Base-by-base conservation (phyloP, 2,113 vertebrate species). In the Corapipo altera region DNA sequence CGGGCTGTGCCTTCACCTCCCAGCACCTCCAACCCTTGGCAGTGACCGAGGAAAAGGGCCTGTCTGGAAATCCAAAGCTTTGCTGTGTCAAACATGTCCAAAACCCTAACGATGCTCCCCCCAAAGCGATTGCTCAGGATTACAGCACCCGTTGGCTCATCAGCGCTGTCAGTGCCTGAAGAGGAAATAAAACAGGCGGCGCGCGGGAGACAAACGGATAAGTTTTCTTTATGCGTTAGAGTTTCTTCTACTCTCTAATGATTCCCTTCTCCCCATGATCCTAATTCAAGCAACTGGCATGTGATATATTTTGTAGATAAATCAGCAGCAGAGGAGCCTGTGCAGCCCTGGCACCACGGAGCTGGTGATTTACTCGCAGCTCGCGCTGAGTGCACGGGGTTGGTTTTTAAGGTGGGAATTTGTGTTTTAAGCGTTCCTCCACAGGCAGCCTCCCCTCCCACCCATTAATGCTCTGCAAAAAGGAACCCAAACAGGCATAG, bases 231-330 rank as follows among this genome's bases (percentile, higher is more conserved):
- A 95, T 95, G 92, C 2, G 26, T 70, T 78, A 33, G 95, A 95
- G 83, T 95, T 96, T 58, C 88, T 83, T n/a, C 41, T 69, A 1
- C 86, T 95, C 96, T 96, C 91, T 96, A 96, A 96, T 96, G 96
- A 95, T 93, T 96, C 96, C 95, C 83, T 78, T 91, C 95, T 94
- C 92, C 95, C 94, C 95, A 3, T 39, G 92, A 96, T 96, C 95
- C 96, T 95, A 96, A 97, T 93, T 97, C 95, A 96, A 91, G 92
- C 27, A 95, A 89, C 65, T 93, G 95, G 93, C 96, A 89, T 92
- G 96, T 89, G 93, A 91, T 93, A 75, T 87, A 89, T 96, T 92
- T n/a, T 96, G 91, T 18, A 91, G 95, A 93, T 94, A 95, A 94
- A 94, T 89, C 96, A 95, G 85, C 88, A 75, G 74, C 91, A 78